Evolutionary conservation across 1,140 invertebrate genomes (phyloP), one percentile per base, ranked within the genome.

Genomic region (Adoxophyes honmai): DNA sequence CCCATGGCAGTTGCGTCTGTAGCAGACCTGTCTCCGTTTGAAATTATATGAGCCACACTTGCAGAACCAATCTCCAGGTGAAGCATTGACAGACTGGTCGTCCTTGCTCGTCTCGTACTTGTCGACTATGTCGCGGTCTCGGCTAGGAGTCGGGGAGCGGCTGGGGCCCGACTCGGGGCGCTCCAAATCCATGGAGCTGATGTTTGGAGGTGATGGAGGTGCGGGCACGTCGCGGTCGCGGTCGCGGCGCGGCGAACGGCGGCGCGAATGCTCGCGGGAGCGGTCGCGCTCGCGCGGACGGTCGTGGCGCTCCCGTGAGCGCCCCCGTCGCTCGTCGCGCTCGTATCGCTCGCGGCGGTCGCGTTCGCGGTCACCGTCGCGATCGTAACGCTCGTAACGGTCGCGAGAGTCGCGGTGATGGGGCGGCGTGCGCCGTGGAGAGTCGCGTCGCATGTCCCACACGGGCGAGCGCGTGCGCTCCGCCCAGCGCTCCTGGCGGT

Each of bases 1-100:
- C 0, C 84, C 86, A 34, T 78, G 74, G 51, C 89, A 90, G 60
- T 87, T 81, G 2, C 85, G 75, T 16, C 86, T 64, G 28, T 89
- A 89, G 57, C 89, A 90, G 4, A 81, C 60, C 59, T 81, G 78
- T 1, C 89, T 65, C 1, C 88, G 64, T 63, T 88, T 89, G 55
- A 89, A 90, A 55, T 90, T 90, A 51, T 88, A 85, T 0, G 85
- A 79, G 4, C 89, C 89, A 71, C 89, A 90, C 44, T 84, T 84
- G 61, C 89, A 89, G 34, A 89, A 81, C 89, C 89, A 90, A 61
- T 90, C 89, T 39, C 85, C 85, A 5, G 82, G 75, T n/a, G 78
- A 80, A 4, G 75, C 80, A 35, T 75, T 79, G 3, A 72, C 69
- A 7, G 64, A 34, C 36, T 67, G 59, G 28, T 73, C 74, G 10